Base-by-base conservation (phyloP, 2,797 vertebrate species). In the Pseudochirops cupreus region DNA sequence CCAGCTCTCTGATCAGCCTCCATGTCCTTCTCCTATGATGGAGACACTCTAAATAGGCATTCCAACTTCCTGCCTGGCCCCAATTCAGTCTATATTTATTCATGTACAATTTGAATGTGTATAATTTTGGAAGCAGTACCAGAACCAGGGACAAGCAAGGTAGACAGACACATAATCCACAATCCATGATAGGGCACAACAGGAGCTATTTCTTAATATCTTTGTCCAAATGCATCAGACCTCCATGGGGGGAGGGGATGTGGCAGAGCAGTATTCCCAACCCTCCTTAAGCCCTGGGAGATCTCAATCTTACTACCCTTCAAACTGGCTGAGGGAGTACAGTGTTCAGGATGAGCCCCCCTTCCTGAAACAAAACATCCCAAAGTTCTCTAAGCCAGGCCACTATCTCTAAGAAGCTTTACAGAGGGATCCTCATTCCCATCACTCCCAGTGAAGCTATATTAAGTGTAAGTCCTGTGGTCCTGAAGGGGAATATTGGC, bases 401-500 rank as follows among this genome's bases (percentile, higher is more conserved):
- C 28, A 46, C 95, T 97, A 93, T 94, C 96, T 97, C 95, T 98
- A 97, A 98, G 96, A 92, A 53, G 95, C 98, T 97, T 97, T 97
- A 94, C 97, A 96, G 96, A 74, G 92, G 95, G 94, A 93, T 96
- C 94, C 97, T 98, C 97, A 98, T 98, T 98, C 96, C 96, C 96
- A 95, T 96, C 96, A 97, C 97, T 98, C 96, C 96, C 97, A 54
- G 39, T 82, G 98, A 94, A 95, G 94, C 93, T 97, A 96, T 95
- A 97, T 98, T 97, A 94, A n/a, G 94, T 97, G 96, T 96, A 97
- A 97, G 97, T 98, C 97, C 97, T 98, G 97, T 98, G 97, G 97
- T 95, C 98, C 97, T 98, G 98, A 98, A 98, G 96, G 97, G 97
- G 97, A 98, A 98, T 98, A 94, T 97, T 0, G 91, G 96, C 97